Base-by-base conservation (phyloP, 2,888 invertebrate species). In the Drosophila colorata region DNA sequence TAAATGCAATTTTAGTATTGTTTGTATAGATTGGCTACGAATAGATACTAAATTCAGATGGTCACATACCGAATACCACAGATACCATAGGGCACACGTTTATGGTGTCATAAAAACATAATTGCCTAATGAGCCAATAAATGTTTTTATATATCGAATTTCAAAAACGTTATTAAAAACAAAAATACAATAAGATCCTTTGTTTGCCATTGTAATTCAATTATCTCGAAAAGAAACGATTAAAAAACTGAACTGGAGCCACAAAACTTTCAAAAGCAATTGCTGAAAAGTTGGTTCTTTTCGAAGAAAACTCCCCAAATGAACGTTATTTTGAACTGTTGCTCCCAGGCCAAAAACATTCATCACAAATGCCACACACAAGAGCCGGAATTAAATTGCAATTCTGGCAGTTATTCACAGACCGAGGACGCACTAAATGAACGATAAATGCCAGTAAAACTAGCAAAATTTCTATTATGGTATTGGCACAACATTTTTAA, bases 401-500 rank as follows among this genome's bases (percentile, higher is more conserved):
- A 38, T 57, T 43, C 49, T 44, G 66, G 18, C 59, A 38, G 64
- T 53, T 47, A 73, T 61, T 53, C 57, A 49, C 44, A 49, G 51
- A 47, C 38, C 55, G 52, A 18, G 46, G 40, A 61, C 53, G 44
- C 58, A 76, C 74, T 69, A 69, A 81, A 74, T 67, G 66, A 53
- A 82, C 64, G 69, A 76, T 73, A 79, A 73, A 74, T 65, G 80
- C 57, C 68, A 70, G 68, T 52, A 63, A 79, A 79, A 76, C 70
- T 70, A 68, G 64, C 53, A 35, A 73, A 85, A 70, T 69, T 77
- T 64, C 63, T 72, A 78, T 80, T 84, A 80, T 58, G 78, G 64
- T 67, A 82, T 79, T 80, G 61, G 72, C 60, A 74, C 72, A 80
- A 63, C 38, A 75, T 80, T 80, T 81, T 87, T 83, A 82, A 84